Percentiles rank a stretch among this genome's conserved stretches.
Evolutionary conservation across 2,888 invertebrate genomes (phyloP).

Genomic region (Cephus rjabovi): DNA sequence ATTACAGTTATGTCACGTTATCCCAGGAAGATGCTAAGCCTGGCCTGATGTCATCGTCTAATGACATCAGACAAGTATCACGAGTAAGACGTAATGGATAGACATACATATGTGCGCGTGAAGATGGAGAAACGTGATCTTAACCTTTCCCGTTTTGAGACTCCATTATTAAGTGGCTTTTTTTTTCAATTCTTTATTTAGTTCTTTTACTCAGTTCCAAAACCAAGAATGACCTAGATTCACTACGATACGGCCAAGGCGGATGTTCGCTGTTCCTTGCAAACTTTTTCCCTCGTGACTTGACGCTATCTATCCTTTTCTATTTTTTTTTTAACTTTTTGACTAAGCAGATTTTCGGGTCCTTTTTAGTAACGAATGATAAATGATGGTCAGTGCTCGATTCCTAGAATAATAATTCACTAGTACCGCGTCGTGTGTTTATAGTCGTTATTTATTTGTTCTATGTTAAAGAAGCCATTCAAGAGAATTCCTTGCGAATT

Average conservation of each 20-base stretch:
- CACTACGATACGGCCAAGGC: neutral
- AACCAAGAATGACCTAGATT: neutral
- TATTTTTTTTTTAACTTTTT: neutral
- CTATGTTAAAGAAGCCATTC: neutral
- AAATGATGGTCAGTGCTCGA: neutral
- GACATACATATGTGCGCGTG: neutral
- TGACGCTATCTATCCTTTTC: neutral
- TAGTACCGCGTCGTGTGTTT: neutral
- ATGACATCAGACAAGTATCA: neutral
- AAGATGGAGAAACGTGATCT: neutral
- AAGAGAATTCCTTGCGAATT: neutral
- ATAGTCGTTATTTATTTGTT: neutral
- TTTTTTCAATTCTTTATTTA: neutral
- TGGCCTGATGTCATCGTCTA: neutral
- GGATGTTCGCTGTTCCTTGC: neutral
- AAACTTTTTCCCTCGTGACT: neutral
- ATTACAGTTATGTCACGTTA: conserved; percentile 23
- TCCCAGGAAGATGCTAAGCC: conserved; percentile 6
- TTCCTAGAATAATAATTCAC: neutral
- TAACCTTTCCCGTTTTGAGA: neutral
- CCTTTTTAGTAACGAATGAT: neutral
- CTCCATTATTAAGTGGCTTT: neutral
- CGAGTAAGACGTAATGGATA: neutral
- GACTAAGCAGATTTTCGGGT: neutral
- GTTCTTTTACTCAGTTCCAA: neutral